Percentiles rank a stretch among this genome's conserved stretches.
Evolutionary conservation across 2,113 vertebrate species (phyloP).

Genomic region (Pluvianellus socialis): DNA sequence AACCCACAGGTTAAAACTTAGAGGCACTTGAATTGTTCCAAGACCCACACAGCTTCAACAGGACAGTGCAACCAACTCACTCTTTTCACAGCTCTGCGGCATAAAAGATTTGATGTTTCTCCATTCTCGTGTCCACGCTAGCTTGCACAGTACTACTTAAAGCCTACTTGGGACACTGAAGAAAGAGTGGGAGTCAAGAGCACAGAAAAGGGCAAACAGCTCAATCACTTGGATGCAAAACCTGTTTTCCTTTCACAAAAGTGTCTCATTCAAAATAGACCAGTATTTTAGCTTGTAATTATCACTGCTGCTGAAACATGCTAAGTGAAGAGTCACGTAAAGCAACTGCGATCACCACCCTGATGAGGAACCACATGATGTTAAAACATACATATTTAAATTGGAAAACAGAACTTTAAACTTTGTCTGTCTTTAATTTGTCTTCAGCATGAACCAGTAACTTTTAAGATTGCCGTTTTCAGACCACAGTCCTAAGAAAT

Average conservation of each 20-base stretch:
- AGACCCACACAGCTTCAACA: neutral
- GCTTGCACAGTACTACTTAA: neutral
- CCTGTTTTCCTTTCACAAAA: neutral
- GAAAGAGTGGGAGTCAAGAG: neutral
- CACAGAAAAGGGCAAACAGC: neutral
- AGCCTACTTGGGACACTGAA: neutral
- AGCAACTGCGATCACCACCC: neutral
- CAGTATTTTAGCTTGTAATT: neutral
- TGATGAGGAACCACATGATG: neutral
- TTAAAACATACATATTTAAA: neutral
- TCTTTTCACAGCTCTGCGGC: fast-evolving
- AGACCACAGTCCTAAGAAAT: neutral
- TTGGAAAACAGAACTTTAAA: neutral
- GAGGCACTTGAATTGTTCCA: neutral
- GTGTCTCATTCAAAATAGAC: neutral
- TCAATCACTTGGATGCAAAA: neutral
- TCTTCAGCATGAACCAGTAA: neutral
- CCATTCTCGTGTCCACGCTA: neutral
- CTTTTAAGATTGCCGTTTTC: neutral
- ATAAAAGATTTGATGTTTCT: neutral
- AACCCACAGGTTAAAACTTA: neutral
- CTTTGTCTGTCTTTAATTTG: neutral
- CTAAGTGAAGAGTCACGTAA: neutral
- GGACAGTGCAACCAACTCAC: neutral
- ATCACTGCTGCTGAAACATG: neutral